Percentiles rank a stretch among this genome's conserved stretches.
phyloP scores from a whole-genome alignment of 2,113 vertebrate genomes.

The Xiphias gladius region DNA sequence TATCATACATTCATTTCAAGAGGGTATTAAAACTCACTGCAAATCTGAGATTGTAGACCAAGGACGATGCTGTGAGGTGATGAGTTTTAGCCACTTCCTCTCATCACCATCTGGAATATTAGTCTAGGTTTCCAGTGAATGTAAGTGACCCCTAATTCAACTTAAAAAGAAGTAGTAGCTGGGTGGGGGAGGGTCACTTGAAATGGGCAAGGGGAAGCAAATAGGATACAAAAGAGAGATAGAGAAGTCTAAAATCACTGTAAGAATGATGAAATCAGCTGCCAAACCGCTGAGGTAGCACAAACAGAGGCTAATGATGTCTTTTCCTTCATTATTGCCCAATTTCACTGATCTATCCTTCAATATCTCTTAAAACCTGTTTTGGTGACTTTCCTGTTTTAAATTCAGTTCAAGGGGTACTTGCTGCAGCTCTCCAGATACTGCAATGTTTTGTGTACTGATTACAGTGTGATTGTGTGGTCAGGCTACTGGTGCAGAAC shows the following conservation, averaged over 20 bases:
- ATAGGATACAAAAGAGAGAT: not conserved
- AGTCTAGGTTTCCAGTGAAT: conserved; percentile 86
- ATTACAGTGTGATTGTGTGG: not conserved
- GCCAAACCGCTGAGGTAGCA: conserved; percentile 50
- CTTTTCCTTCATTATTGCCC: conserved; percentile 31
- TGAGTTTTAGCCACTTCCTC: conserved; percentile 84
- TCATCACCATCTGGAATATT: conserved; percentile 88
- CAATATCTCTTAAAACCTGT: not conserved
- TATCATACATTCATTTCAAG: not conserved
- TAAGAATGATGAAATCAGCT: conserved; percentile 53
- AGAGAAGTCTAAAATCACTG: not conserved
- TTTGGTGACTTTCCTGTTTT: not conserved
- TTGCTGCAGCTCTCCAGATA: not conserved
- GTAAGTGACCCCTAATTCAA: conserved; percentile 87
- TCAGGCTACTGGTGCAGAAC: not conserved
- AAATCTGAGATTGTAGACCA: not conserved
- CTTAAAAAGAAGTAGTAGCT: conserved; percentile 56
- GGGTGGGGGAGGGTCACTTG: not conserved
- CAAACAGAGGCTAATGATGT: not conserved
- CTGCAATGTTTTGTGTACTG: not conserved
- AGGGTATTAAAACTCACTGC: not conserved
- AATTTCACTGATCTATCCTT: conserved; percentile 2
- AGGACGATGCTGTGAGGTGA: conserved; percentile 58
- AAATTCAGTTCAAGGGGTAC: not conserved
- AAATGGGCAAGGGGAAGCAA: conserved; percentile 9